Evolutionary conservation across 2,113 vertebrate genomes (phyloP).

Genomic region (Ursus arctos): DNA sequence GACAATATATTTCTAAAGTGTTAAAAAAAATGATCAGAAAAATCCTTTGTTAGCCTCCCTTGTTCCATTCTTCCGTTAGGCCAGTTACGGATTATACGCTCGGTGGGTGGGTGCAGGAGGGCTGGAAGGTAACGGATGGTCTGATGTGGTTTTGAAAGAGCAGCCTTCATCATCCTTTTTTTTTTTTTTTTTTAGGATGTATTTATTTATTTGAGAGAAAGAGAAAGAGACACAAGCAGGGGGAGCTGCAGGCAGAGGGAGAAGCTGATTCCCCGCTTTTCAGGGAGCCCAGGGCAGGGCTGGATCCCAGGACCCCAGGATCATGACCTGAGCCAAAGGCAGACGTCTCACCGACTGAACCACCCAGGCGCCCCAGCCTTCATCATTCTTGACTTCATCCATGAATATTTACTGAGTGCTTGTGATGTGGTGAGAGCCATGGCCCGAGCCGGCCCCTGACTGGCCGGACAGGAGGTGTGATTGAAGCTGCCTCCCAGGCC

Average conservation of each 20-base stretch:
- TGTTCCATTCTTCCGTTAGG: not conserved
- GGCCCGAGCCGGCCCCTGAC: not conserved
- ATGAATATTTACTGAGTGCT: not conserved
- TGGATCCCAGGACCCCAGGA: not conserved
- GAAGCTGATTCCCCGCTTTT: not conserved
- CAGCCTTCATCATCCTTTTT: not conserved
- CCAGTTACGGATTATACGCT: too few relatives aligned
- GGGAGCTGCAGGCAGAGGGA: not conserved
- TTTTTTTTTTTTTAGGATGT: not conserved
- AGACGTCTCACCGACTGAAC: not conserved
- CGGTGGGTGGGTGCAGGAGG: too few relatives aligned
- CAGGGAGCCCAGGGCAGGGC: not conserved
- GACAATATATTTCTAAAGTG: not conserved
- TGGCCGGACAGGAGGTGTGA: fast-evolving
- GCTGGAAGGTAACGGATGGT: not conserved
- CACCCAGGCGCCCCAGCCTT: not conserved
- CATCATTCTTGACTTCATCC: not conserved
- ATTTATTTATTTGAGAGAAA: not conserved
- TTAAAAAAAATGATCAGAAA: not conserved
- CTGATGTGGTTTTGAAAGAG: not conserved
- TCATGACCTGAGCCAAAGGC: not conserved
- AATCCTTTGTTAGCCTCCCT: not conserved
- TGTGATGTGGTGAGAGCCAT: not conserved
- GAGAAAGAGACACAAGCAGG: not conserved
- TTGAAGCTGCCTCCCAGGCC: not conserved